Evolutionary conservation across 1,140 invertebrate species (phyloP).

Genomic region (Drosophila persimilis): DNA sequence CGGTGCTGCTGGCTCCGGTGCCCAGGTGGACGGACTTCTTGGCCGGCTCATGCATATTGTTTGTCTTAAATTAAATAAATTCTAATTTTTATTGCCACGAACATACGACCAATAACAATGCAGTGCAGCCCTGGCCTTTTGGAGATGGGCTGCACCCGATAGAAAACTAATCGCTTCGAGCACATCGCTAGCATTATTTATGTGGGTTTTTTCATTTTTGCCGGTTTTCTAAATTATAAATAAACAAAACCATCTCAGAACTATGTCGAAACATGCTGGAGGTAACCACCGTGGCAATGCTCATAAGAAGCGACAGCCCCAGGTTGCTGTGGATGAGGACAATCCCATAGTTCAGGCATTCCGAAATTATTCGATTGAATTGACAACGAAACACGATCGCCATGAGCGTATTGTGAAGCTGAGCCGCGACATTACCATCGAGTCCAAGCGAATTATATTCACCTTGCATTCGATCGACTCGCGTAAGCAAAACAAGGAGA

Average conservation of each 20-base stretch:
- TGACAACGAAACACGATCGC: constrained; percentile 92
- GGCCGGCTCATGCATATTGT: constrained; percentile 52
- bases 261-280: constrained; percentile 50
- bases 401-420: constrained; percentile 91
- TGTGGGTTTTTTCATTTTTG: background rate
- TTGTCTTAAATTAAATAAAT: constrained; percentile 6
- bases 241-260: background rate
- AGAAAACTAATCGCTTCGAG: no score
- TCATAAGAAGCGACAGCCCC: constrained; percentile 40
- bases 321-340: constrained; percentile 78
- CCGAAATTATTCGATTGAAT: constrained; percentile 86
- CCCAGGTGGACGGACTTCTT: constrained; percentile 34
- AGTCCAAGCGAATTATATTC: constrained; percentile 95
- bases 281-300: constrained; percentile 43
- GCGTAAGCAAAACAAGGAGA: constrained; percentile 85
- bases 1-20: constrained; percentile 54
- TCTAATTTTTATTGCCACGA: constrained; percentile 53
- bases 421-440: constrained; percentile 94
- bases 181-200: background rate
- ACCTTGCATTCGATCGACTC: constrained; percentile 89
- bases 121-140: background rate
- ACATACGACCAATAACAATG: constrained; percentile 8
- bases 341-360: constrained; percentile 88
- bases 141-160: no score
- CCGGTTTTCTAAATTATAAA: no score